A percentile compares a stretch with the other conserved stretches of the same genome.
Conservation (phyloP, 2,113 vertebrate genomes). For the Apeltes quadracus region DNA sequence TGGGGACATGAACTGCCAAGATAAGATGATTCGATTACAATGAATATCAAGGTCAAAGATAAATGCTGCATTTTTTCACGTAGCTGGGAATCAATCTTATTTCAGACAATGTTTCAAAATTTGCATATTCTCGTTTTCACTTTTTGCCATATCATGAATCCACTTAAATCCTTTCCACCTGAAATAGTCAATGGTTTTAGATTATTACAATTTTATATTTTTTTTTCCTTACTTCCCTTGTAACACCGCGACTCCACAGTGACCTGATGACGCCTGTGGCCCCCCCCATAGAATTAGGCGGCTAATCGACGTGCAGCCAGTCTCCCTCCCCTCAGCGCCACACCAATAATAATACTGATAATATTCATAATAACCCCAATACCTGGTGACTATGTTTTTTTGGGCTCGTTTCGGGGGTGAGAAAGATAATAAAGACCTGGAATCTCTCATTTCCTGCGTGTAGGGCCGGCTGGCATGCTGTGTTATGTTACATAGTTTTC, state of each 20-base stretch:
- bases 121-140: too few species aligned
- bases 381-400: slow-evolving; percentile 30
- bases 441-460: slow-evolving; percentile 71
- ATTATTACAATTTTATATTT: background rate
- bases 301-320: slow-evolving; percentile 22
- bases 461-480: slow-evolving; percentile 30
- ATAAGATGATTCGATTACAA: background rate
- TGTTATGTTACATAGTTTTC: slow-evolving; percentile 49
- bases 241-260: background rate
- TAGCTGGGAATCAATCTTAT: background rate
- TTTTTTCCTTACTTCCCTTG: background rate
- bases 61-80: background rate
- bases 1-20: background rate
- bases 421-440: slow-evolving; percentile 48
- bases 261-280: too few species aligned
- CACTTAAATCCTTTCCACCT: background rate
- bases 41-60: background rate
- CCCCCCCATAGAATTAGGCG: too few species aligned
- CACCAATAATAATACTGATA: background rate
- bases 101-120: too few species aligned
- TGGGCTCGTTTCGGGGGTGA: slow-evolving; percentile 34
- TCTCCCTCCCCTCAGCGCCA: slow-evolving; percentile 13
- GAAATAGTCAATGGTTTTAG: background rate
- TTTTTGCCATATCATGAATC: background rate
- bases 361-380: slow-evolving; percentile 17